Evolutionary conservation across 2,113 vertebrate species (phyloP), one percentile per base, ranked within the genome.

Genomic region (Panurus biarmicus): DNA sequence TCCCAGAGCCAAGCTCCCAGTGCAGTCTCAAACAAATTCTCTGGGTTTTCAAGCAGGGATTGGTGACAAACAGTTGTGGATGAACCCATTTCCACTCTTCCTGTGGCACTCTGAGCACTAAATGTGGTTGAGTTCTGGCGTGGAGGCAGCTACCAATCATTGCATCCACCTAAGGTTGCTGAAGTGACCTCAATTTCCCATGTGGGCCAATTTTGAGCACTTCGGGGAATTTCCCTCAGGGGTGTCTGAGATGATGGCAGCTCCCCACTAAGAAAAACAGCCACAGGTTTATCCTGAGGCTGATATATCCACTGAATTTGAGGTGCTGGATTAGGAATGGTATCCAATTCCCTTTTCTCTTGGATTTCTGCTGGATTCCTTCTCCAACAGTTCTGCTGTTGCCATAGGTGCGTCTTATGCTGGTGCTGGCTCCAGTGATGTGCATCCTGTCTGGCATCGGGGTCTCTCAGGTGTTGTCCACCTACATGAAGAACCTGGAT

Each of bases 401-500:
- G 75, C 72, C 3, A 2, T 53, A 99, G 99, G 99, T 99, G 72
- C 99, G 99, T 96, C 98, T 99, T 3, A 99, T 99, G 99, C 95
- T 99, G 95, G 99, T 99, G 42, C 95, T 99, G 96, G 99, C 99
- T 33, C 99, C 99, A 0, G 99, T 99, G 78, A 99, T 99, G 99
- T 99, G 99, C 97, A 99, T 99, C 96, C 98, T 99, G 42, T 99
- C 99, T 0, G 99, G 99, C 84, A 99, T 99, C 1, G 99, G 99
- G 2, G 99, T 99, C 57, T 99, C 99, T 56, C 99, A 99, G 96
- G 99, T 99, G 23, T 91, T 99, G 20, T 99, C 99, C 73, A 99
- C 99, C 29, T 99, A 99, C 92, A 99, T 99, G 99, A 99, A 99
- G 98, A 99, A 99, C 97, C 93, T 99, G 97, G 99, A 99, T 28